These are phyloP conservation scores for Dastarcus helophoroides DNA, from an alignment of 2,888 invertebrate species.

Conservation along the genomic window DNA sequence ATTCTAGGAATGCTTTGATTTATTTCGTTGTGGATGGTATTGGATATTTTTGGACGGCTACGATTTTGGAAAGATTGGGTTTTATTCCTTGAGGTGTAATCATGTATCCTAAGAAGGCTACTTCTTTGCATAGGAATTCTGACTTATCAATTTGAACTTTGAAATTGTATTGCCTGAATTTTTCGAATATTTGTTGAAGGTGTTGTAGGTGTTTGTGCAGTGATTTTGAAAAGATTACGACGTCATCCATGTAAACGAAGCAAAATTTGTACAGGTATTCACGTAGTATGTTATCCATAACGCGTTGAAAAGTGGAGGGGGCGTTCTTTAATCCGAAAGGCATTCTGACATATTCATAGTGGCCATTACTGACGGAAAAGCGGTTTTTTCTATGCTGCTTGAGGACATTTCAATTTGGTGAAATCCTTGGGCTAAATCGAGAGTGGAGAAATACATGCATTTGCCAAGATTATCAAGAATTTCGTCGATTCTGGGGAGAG, in stretches of 20 bases:
- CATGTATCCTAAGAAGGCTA: constrained; percentile 15
- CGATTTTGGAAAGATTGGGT: constrained; percentile 12
- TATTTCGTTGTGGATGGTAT: constrained; percentile 15
- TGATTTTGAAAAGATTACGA: constrained; percentile 16
- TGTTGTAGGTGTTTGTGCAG: constrained; percentile 15
- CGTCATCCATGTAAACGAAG: constrained; percentile 18
- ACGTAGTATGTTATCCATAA: constrained; percentile 18
- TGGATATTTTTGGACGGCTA: constrained; percentile 13
- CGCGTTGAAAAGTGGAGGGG: constrained; percentile 21
- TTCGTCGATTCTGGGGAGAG: constrained; percentile 20
- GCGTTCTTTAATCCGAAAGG: constrained; percentile 21
- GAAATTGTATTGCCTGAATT: constrained; percentile 12
- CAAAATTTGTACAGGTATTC: constrained; percentile 14
- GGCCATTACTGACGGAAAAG: constrained; percentile 19
- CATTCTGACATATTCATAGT: constrained; percentile 20
- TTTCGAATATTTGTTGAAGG: constrained; percentile 14
- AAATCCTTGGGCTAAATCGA: constrained; percentile 19
- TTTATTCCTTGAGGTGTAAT: constrained; percentile 17
- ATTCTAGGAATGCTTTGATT: constrained; percentile 16
- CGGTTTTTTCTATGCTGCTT: constrained; percentile 18
- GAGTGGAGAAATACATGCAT: constrained; percentile 18
- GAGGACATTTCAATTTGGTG: constrained; percentile 22
- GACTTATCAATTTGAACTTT: constrained; percentile 15
- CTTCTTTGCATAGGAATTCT: too few relatives aligned
- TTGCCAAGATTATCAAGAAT: constrained; percentile 19